Base-by-base conservation (phyloP, 2,113 vertebrate species). In the Epinephelus fuscoguttatus region DNA sequence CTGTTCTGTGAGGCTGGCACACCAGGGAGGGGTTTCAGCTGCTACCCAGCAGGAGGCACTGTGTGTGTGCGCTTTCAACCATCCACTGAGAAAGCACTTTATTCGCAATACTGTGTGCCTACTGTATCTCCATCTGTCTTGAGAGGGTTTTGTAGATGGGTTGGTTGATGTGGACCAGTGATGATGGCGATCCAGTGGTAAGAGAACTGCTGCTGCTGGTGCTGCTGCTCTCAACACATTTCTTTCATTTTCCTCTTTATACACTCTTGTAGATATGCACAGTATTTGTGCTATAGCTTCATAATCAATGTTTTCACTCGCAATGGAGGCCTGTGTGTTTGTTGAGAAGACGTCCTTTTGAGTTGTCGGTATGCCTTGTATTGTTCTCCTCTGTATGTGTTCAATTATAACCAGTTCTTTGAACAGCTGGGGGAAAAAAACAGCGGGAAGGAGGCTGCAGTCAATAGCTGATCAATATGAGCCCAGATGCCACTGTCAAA, bases 381-480 rank as follows among this genome's bases (percentile, higher is more conserved):
- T 84, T 84, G 88, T 89, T 80, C 75, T 89, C 55, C 64, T 81
- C 71, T 78, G 68, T 79, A 56, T 87, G 63, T 70, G 69, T 76
- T 73, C 89, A 85, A 90, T 93, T 89, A 82, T 73, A 88, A 66
- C 52, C 73, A 19, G 67, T 33, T 81, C 82, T 85, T 86, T 87
- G 62, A 86, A 68, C 4, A 61, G 47, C 57, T 89, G 76, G 61
- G 56, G 42, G 33, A 14, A 53, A 88, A 86, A 89, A 86, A 68
- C 67, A 69, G 76, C 78, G 72, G 76, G 75, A 85, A 77, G 71
- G 71, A 56, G 67, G 74, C 75, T 85, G 56, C 76, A 70, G 73
- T 95, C 94, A 85, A 95, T 95, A 93, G 4, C 74, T 70, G 85
- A 92, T 95, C 94, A 93, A 95, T 95, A 94, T 62, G 19, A 87